phyloP scores from a whole-genome alignment of 1,140 invertebrate species.

The Agraylea sexmaculata region DNA sequence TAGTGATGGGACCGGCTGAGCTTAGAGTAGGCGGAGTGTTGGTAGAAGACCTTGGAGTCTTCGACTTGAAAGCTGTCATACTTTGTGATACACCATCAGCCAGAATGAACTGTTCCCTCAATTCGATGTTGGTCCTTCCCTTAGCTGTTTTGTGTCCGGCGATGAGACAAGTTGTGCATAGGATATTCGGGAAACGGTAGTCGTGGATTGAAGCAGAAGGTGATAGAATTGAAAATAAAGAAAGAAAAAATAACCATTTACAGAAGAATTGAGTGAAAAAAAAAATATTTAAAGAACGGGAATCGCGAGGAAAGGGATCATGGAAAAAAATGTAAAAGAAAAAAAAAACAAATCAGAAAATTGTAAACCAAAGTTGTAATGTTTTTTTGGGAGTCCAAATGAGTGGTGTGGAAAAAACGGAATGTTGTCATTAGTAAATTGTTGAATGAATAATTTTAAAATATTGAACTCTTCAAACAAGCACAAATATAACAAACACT shows the following conservation, averaged over 20 bases:
- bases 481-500: slow-evolving; percentile 19
- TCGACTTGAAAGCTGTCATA: slow-evolving; percentile 90
- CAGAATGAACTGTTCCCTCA: slow-evolving; percentile 96
- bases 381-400: slow-evolving; percentile 19
- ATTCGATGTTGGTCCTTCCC: slow-evolving; percentile 97
- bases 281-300: slow-evolving; percentile 18
- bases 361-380: slow-evolving; percentile 15
- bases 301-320: slow-evolving; percentile 14
- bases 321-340: slow-evolving; percentile 19
- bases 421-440: slow-evolving; percentile 24
- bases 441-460: slow-evolving; percentile 19
- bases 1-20: slow-evolving; percentile 78
- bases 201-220: no score
- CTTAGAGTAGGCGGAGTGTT: slow-evolving; percentile 47
- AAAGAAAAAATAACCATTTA: slow-evolving; percentile 35
- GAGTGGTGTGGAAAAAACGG: slow-evolving; percentile 12
- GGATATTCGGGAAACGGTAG: slow-evolving; percentile 22
- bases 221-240: slow-evolving; percentile 28
- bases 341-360: slow-evolving; percentile 29
- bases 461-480: slow-evolving; percentile 15
- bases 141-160: slow-evolving; percentile 73
- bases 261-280: slow-evolving; percentile 35
- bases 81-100: slow-evolving; percentile 94
- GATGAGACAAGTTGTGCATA: slow-evolving; percentile 35
- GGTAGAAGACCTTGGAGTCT: slow-evolving; percentile 70